Evolutionary conservation across 2,888 invertebrate species (phyloP).

Genomic region (Agrochola litura): DNA sequence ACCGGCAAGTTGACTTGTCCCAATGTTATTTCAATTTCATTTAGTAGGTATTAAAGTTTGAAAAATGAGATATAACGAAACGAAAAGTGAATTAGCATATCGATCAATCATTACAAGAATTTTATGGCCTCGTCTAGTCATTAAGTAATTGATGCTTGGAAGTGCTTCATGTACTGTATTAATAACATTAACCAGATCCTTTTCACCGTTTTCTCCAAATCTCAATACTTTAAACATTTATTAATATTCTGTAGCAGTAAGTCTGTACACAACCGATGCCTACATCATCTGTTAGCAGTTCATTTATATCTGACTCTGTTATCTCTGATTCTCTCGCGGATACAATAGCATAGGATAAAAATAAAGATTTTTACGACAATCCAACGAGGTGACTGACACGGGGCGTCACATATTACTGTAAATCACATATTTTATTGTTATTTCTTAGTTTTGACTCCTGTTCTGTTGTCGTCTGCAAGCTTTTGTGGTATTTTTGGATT

Average conservation of each 20-base stretch:
- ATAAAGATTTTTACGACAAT: conserved; percentile 64
- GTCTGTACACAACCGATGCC: not conserved
- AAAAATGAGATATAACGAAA: not conserved
- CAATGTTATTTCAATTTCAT: not conserved
- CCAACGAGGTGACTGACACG: conserved; percentile 64
- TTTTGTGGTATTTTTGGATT: conserved; percentile 61
- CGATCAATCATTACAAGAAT: not conserved
- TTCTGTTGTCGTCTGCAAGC: conserved; percentile 29
- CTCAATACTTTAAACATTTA: not conserved
- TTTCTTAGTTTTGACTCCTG: conserved; percentile 59
- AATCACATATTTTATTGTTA: conserved; percentile 65
- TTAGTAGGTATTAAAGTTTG: not conserved
- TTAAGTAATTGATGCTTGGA: not conserved
- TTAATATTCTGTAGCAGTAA: not conserved
- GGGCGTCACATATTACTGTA: conserved; percentile 46
- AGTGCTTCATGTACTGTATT: not conserved
- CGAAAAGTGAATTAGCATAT: not conserved
- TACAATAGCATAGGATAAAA: conserved; percentile 60
- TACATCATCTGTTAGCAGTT: conserved; percentile 2
- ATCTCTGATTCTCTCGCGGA: conserved; percentile 44
- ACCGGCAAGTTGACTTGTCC: not conserved
- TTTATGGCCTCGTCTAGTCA: not conserved
- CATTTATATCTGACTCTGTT: conserved; percentile 17
- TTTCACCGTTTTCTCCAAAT: not conserved
- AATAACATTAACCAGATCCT: not conserved